Base-by-base conservation (phyloP, 2,113 vertebrate species). In the Pagrus major region DNA sequence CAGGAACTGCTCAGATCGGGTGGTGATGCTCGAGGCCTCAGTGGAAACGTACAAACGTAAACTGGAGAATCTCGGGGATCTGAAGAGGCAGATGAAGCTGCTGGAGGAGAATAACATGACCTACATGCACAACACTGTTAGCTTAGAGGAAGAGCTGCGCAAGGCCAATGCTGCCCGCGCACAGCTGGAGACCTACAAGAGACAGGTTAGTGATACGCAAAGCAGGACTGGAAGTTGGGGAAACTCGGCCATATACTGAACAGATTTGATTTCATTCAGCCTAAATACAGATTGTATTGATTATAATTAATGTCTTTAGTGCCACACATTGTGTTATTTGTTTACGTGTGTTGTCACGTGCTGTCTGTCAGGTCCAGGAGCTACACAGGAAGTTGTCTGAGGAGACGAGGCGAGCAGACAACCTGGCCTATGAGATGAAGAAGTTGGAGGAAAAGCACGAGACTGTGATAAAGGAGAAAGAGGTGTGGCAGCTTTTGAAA, bases 81-180 rank as follows among this genome's bases (percentile, higher is more conserved):
- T 99, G 75, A 96, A 97, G 83, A 95, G 96, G 79, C 98, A 99
- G 88, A 95, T 99, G 86, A 98, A 97, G 83, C 95, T 95, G 39
- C 93, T 99, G 88, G 98, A 99, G 87, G 97, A 99, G 88, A 97
- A 97, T 72, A 99, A 98, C 87, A 96, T 96, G 95, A 97, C 96
- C 88, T 99, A 99, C 87, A 97, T 99, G 98, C 96, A 99, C 51
- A 99, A 98, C 85, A 99, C 97, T 0, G 96, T 99, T 80, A 97
- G 96, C 39, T 91, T 99, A 88, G 98, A 99, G 90, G 98, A 99
- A 52, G 98, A 99, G 56, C 93, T 99, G 14, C 97, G 96, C 89
- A 99, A 99, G 78, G 98, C 98, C 80, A 99, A 98, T 0, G 96
- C 97, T 60, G 97, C 97, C 4, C 97, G 98, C 0, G 91, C 97